Conservation (phyloP, 2,797 vertebrate species). For the Meda fulgida region DNA sequence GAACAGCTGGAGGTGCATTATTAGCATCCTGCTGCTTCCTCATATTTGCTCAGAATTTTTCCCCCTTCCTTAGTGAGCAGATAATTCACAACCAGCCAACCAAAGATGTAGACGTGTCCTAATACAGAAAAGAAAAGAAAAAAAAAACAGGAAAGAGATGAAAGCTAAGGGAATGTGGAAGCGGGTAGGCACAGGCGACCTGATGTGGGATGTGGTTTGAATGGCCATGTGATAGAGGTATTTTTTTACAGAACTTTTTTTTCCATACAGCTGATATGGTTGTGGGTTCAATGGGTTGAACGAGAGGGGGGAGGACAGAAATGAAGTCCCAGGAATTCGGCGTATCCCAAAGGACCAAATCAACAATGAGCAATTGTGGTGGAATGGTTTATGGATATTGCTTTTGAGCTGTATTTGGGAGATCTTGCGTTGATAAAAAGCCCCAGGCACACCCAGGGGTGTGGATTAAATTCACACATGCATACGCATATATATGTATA, state of each 20-base stretch:
- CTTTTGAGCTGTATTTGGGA: slow-evolving; percentile 80
- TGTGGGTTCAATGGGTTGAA: slow-evolving; percentile 47
- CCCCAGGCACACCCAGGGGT: slow-evolving; percentile 68
- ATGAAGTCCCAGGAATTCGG: slow-evolving; percentile 66
- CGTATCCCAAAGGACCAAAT: slow-evolving; percentile 63
- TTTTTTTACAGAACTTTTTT: not conserved
- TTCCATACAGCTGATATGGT: slow-evolving; percentile 35
- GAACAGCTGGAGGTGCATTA: slow-evolving; percentile 99
- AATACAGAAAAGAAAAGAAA: slow-evolving; percentile 36
- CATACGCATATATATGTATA: slow-evolving; percentile 44
- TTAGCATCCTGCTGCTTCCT: slow-evolving; percentile 98
- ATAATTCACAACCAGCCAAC: slow-evolving; percentile 87
- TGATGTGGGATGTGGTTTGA: slow-evolving; percentile 10
- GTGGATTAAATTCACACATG: slow-evolving; percentile 56
- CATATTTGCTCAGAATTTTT: slow-evolving; percentile 91
- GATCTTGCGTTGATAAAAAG: slow-evolving; percentile 77
- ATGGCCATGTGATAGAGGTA: slow-evolving; percentile 30
- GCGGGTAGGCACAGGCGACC: slow-evolving; percentile 16
- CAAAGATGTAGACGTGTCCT: slow-evolving; percentile 79
- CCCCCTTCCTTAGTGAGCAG: slow-evolving; percentile 79
- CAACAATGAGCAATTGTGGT: slow-evolving; percentile 72
- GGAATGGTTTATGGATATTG: slow-evolving; percentile 74
- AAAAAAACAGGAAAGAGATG: slow-evolving; percentile 11
- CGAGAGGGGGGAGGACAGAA: slow-evolving; percentile 62
- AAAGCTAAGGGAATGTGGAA: not conserved